These are phyloP conservation scores for Heliconius ethilla DNA, from an alignment of 2,888 invertebrate genomes.

Conservation along the genomic window DNA sequence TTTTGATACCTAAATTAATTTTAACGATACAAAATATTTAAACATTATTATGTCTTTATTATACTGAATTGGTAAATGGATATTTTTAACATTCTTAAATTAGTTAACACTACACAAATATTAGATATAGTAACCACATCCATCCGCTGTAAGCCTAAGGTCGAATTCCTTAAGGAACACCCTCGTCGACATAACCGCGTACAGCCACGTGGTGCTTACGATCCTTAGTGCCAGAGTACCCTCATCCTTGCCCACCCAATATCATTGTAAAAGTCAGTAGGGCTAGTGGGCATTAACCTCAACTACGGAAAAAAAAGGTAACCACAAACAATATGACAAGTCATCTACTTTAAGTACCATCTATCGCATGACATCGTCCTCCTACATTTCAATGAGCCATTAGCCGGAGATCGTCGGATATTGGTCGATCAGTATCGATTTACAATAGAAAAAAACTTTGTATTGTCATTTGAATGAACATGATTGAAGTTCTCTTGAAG, in stretches of 20 bases:
- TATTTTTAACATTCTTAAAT: too few species aligned
- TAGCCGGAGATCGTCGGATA: conserved; percentile 13
- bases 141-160: too few species aligned
- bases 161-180: too few species aligned
- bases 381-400: conserved; percentile 25
- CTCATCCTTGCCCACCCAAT: neutral
- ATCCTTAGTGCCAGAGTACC: too few species aligned
- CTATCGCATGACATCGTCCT: conserved; percentile 13
- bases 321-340: conserved; percentile 5
- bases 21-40: neutral
- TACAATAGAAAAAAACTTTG: conserved; percentile 10
- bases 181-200: too few species aligned
- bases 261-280: neutral
- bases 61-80: neutral
- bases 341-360: conserved; percentile 16
- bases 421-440: conserved; percentile 17
- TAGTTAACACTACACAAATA: too few species aligned
- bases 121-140: too few species aligned
- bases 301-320: neutral
- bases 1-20: neutral
- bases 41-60: neutral
- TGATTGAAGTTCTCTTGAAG: conserved; percentile 1
- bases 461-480: conserved; percentile 12
- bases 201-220: too few species aligned
- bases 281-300: neutral